Evolutionary conservation across 2,888 invertebrate species (phyloP).

Genomic region (Oxyteleia sp.): DNA sequence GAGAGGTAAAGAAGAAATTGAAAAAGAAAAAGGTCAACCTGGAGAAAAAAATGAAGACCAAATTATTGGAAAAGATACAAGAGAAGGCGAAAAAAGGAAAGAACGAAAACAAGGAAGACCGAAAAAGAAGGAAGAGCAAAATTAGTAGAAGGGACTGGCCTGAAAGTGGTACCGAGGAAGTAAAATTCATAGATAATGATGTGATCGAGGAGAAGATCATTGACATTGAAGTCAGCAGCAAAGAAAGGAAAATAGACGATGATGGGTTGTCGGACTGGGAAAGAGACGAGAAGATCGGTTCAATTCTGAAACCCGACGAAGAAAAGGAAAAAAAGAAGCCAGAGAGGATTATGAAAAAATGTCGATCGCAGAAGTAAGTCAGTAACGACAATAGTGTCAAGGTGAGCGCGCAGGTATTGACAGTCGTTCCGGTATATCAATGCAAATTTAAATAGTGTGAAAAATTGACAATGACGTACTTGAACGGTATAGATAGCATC

Average conservation of each 20-base stretch:
- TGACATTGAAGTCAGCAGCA: slow-evolving; percentile 15
- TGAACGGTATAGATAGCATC: slow-evolving; percentile 3
- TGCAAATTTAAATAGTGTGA: slow-evolving; percentile 44
- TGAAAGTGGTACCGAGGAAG: slow-evolving; percentile 13
- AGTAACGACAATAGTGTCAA: slow-evolving; percentile 34
- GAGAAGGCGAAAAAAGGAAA: slow-evolving; percentile 63
- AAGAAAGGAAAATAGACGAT: slow-evolving; percentile 55
- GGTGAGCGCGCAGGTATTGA: slow-evolving; percentile 26
- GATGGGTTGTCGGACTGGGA: slow-evolving; percentile 76
- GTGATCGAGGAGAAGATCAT: slow-evolving; percentile 72
- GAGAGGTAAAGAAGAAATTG: slow-evolving; percentile 48
- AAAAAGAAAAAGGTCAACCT: slow-evolving; percentile 74
- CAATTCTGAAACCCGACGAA: slow-evolving; percentile 12
- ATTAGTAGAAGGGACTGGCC: slow-evolving; percentile 31
- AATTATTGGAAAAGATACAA: slow-evolving; percentile 70
- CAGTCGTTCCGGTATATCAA: slow-evolving; percentile 28
- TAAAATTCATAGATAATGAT: slow-evolving; percentile 66
- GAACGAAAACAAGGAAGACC: slow-evolving; percentile 52
- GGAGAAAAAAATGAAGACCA: slow-evolving; percentile 57
- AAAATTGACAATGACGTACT: slow-evolving; percentile 37
- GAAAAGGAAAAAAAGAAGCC: slow-evolving; percentile 1
- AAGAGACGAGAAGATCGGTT: slow-evolving; percentile 61
- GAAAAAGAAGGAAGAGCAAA: slow-evolving; percentile 44
- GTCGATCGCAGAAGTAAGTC: slow-evolving; percentile 29
- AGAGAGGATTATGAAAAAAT: slow-evolving; percentile 10